Percentiles rank a stretch among this genome's conserved stretches.
Evolutionary conservation across 2,113 vertebrate genomes (phyloP).

Genomic region (Brachyhypopomus gauderio): DNA sequence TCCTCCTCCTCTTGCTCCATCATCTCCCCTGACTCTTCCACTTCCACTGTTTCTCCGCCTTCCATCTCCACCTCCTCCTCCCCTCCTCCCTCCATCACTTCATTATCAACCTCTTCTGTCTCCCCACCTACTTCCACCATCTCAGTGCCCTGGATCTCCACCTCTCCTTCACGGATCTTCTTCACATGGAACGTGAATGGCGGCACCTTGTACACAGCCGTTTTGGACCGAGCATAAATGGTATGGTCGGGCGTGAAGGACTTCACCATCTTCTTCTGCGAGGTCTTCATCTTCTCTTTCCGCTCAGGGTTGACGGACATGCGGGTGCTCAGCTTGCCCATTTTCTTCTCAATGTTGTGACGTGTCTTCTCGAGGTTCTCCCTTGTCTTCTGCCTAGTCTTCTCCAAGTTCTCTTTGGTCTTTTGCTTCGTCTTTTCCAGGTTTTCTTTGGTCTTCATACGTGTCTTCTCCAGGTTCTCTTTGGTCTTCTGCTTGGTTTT

Average conservation of each 20-base stretch:
- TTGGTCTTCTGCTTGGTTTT: slow-evolving; percentile 86
- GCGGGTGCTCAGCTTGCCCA: slow-evolving; percentile 93
- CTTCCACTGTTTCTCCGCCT: slow-evolving; percentile 73
- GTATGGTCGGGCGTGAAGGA: slow-evolving; percentile 94
- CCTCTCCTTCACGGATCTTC: slow-evolving; percentile 89
- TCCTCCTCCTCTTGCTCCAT: slow-evolving; percentile 85
- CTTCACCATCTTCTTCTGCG: slow-evolving; percentile 91
- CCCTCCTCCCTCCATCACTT: slow-evolving; percentile 65
- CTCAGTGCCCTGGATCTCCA: slow-evolving; percentile 90
- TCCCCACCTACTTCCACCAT: slow-evolving; percentile 89
- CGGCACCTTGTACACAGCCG: slow-evolving; percentile 92
- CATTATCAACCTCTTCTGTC: slow-evolving; percentile 72
- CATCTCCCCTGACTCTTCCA: slow-evolving; percentile 83
- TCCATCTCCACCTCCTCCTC: slow-evolving; percentile 63
- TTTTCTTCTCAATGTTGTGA: slow-evolving; percentile 94
- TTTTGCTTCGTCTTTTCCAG: slow-evolving; percentile 82
- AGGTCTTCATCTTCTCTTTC: slow-evolving; percentile 91
- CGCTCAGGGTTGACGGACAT: slow-evolving; percentile 86
- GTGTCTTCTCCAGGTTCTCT: slow-evolving; percentile 89
- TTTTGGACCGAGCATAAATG: slow-evolving; percentile 90
- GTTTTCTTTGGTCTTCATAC: slow-evolving; percentile 78
- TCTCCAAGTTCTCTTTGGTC: slow-evolving; percentile 90
- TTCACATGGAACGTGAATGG: slow-evolving; percentile 98
- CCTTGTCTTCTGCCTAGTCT: slow-evolving; percentile 86
- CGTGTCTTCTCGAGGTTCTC: slow-evolving; percentile 90